Evolutionary conservation across 37 sponge, comb jelly and placozoan species (phyloP).

Genomic region (Corticium candelabrum): DNA sequence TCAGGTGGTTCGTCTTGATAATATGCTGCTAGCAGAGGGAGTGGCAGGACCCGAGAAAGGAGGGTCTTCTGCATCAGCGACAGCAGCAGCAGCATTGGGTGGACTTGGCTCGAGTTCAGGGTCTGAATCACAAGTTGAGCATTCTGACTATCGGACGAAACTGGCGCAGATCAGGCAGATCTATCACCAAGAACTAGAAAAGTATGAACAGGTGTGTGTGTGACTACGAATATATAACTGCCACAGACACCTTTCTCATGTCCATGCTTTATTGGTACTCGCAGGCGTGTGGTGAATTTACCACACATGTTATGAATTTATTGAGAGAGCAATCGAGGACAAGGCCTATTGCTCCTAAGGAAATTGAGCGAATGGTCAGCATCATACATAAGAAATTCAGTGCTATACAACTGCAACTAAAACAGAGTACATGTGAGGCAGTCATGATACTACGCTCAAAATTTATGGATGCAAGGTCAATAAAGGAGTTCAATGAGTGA

Average conservation of each 20-base stretch:
- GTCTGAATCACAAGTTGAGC: not conserved
- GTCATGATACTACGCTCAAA: constrained; percentile 3
- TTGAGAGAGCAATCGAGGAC: constrained; percentile 8
- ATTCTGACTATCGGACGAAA: constrained; percentile 9
- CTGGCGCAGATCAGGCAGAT: constrained; percentile 2
- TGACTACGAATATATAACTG: not conserved
- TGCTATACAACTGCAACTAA: constrained; percentile 10
- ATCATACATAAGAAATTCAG: constrained; percentile 7
- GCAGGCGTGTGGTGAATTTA: constrained; percentile 11
- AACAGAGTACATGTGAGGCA: constrained; percentile 10
- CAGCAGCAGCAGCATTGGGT: not conserved
- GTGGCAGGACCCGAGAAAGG: constrained; percentile 11
- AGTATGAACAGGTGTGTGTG: constrained; percentile 13
- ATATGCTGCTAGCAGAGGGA: constrained; percentile 11
- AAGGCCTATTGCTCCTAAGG: constrained; percentile 7
- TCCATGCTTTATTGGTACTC: not conserved
- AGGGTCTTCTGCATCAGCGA: not conserved
- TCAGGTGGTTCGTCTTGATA: constrained; percentile 5
- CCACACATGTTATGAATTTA: constrained; percentile 10
- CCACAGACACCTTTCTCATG: not conserved
- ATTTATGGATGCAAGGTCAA: constrained; percentile 5
- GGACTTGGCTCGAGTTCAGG: not conserved
- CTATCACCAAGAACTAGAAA: constrained; percentile 10
- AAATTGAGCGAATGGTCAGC: constrained; percentile 10
- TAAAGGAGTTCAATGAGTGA: not conserved